Percentiles rank a stretch among this genome's conserved stretches.
Evolutionary conservation across 2,888 invertebrate genomes (phyloP).

Genomic region (Drosophila kanekoi): DNA sequence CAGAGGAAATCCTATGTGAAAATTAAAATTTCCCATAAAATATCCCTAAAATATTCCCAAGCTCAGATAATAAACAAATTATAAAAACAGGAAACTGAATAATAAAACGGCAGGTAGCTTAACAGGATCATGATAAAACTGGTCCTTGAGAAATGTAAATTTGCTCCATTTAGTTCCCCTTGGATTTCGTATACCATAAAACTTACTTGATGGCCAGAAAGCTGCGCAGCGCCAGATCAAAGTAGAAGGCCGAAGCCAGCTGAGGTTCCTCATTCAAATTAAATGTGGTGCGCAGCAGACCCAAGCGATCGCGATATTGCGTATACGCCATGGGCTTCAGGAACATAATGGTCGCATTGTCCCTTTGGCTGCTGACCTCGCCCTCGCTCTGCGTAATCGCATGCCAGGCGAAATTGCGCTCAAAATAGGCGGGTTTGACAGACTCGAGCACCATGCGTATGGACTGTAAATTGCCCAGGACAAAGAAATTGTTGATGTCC

Average conservation of each 20-base stretch:
- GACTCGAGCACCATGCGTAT: constrained; percentile 90
- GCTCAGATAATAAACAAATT: no score
- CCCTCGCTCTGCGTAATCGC: constrained; percentile 92
- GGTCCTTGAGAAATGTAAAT: not conserved
- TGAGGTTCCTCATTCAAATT: constrained; percentile 90
- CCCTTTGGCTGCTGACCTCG: constrained; percentile 90
- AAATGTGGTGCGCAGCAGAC: constrained; percentile 89
- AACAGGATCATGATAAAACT: no score
- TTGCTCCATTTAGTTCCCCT: not conserved
- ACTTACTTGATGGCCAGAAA: constrained; percentile 90
- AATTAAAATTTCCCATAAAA: no score
- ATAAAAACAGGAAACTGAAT: no score
- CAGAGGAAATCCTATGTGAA: no score
- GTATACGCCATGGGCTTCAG: constrained; percentile 90
- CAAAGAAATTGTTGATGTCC: constrained; percentile 95
- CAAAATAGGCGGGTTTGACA: constrained; percentile 91
- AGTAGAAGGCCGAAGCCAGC: constrained; percentile 94
- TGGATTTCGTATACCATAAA: no score
- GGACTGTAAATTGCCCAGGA: constrained; percentile 90
- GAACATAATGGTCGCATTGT: constrained; percentile 91
- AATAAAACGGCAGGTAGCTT: not conserved
- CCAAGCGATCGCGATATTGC: constrained; percentile 89
- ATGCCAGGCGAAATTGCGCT: constrained; percentile 95
- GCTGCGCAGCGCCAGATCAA: constrained; percentile 91
- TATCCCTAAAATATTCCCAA: no score